Conservation (phyloP, 2,888 invertebrate genomes). For the Atethmia centrago region DNA sequence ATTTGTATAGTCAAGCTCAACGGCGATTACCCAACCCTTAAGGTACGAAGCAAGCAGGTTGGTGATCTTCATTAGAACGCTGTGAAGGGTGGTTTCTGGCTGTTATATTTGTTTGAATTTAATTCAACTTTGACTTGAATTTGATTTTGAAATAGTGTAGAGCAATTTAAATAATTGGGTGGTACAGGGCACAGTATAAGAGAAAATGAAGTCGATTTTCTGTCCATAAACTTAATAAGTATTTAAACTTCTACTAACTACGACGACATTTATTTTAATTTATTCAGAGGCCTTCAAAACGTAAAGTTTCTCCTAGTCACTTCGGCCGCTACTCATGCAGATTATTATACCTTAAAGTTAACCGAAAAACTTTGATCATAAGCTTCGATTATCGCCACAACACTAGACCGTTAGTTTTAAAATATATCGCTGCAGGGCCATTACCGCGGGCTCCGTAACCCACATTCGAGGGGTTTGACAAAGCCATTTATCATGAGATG, state of each 20-base stretch:
- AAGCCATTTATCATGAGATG: slow-evolving; percentile 78
- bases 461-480: slow-evolving; percentile 64
- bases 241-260: slow-evolving; percentile 18
- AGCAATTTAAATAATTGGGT: neutral
- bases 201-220: neutral
- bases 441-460: slow-evolving; percentile 59
- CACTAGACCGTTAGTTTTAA: slow-evolving; percentile 61
- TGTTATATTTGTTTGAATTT: neutral
- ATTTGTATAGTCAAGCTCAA: too few relatives aligned
- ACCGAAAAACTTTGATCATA: slow-evolving; percentile 41
- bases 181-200: neutral
- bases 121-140: neutral
- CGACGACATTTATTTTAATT: slow-evolving; percentile 14
- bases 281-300: slow-evolving; percentile 18
- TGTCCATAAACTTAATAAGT: neutral
- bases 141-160: neutral
- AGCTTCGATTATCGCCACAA: slow-evolving; percentile 53
- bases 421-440: slow-evolving; percentile 60
- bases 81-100: too few relatives aligned
- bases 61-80: neutral
- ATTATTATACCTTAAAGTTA: slow-evolving; percentile 7
- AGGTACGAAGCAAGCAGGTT: neutral
- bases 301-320: slow-evolving; percentile 8
- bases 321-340: slow-evolving; percentile 1
- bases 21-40: too few relatives aligned